Conservation (phyloP, 2,797 vertebrate genomes). For the Pseudochirops corinnae region DNA sequence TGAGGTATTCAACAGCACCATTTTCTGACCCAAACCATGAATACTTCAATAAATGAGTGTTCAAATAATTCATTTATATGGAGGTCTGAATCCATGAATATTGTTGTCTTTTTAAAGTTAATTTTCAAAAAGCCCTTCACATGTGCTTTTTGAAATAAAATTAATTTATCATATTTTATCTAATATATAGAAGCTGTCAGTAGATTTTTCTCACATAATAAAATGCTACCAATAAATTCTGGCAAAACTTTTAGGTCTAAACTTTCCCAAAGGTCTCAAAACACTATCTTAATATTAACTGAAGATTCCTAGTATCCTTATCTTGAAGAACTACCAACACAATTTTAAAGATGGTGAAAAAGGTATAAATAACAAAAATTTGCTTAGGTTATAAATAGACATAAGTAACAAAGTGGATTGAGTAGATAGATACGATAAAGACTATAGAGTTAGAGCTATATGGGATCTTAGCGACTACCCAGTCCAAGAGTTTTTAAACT, state of each 20-base stretch:
- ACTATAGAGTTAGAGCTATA: not conserved
- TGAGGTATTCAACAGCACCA: not conserved
- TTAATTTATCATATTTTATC: not conserved
- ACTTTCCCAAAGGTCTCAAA: not conserved
- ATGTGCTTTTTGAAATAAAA: not conserved
- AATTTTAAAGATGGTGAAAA: not conserved
- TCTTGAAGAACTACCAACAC: not conserved
- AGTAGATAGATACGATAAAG: not conserved
- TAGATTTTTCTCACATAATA: not conserved
- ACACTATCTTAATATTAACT: not conserved
- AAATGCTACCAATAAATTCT: not conserved
- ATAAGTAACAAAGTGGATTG: not conserved
- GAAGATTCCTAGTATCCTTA: not conserved
- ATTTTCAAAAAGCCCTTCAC: not conserved
- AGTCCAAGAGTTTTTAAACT: not conserved
- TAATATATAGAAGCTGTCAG: not conserved
- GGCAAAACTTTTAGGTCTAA: not conserved
- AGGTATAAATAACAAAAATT: not conserved
- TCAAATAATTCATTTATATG: constrained; percentile 13
- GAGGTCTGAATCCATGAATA: not conserved
- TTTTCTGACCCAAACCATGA: constrained; percentile 14
- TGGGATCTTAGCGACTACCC: not conserved
- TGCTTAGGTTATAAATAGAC: not conserved
- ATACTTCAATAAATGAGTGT: constrained; percentile 16
- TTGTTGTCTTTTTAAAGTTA: not conserved